Evolutionary conservation across 2,113 vertebrate genomes (phyloP).

Genomic region (Chloroceryle aenea): DNA sequence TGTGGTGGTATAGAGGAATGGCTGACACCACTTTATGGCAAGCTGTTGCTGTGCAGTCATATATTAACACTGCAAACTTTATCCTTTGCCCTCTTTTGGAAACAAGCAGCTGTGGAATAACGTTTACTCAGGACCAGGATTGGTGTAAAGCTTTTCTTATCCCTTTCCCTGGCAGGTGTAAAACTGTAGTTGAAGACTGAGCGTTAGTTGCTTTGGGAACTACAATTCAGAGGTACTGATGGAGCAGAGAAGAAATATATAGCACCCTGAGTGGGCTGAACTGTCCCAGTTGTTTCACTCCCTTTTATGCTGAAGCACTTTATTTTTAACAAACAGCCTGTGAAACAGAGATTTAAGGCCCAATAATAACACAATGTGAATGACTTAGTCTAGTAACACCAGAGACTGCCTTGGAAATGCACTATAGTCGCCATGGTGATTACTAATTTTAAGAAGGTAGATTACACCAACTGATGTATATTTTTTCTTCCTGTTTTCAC

Average conservation of each 20-base stretch:
- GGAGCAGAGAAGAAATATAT: conserved; percentile 7
- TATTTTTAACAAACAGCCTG: conserved; percentile 39
- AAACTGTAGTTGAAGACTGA: background rate
- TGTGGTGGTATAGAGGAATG: background rate
- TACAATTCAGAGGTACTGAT: background rate
- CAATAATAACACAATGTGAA: background rate
- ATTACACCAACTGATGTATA: background rate
- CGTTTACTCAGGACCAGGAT: background rate
- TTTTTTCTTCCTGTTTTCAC: conserved; percentile 14
- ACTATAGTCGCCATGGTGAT: background rate
- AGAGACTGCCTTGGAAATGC: conserved; percentile 13
- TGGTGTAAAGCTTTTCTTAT: background rate
- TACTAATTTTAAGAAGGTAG: conserved; percentile 27
- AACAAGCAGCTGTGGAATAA: background rate
- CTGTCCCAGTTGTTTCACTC: conserved; percentile 35
- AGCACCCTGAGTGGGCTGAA: background rate
- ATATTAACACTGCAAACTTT: background rate
- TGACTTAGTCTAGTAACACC: conserved; percentile 28
- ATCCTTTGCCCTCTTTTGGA: background rate
- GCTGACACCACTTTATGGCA: background rate
- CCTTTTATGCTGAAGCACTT: conserved; percentile 14
- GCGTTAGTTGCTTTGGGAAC: conserved; percentile 12
- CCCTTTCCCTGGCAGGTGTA: background rate
- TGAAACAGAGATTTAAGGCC: conserved; percentile 34
- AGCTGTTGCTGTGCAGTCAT: background rate